These are phyloP conservation scores for Apodemia duryi DNA, from an alignment of 2,888 invertebrate species.

Conservation along the genomic window DNA sequence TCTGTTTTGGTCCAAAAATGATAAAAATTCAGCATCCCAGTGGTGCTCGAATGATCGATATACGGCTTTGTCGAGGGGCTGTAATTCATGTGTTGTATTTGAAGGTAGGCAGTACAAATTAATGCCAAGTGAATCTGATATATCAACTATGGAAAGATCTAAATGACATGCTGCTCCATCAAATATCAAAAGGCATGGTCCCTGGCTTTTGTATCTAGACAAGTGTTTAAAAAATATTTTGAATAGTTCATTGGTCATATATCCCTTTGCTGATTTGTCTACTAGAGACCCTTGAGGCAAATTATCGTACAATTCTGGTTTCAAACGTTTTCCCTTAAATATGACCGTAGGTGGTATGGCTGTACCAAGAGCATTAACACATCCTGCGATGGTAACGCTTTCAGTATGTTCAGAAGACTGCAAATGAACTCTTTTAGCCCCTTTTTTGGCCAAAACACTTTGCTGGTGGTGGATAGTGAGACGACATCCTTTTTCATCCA, in stretches of 20 bases:
- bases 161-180: constrained; percentile 30
- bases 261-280: constrained; percentile 29
- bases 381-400: constrained; percentile 29
- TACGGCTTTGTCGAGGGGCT: constrained; percentile 29
- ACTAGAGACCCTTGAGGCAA: constrained; percentile 31
- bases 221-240: constrained; percentile 28
- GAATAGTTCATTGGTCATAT: constrained; percentile 31
- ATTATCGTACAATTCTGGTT: constrained; percentile 29
- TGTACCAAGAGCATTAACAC: constrained; percentile 30
- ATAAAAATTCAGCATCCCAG: constrained; percentile 24
- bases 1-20: constrained; percentile 14
- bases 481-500: constrained; percentile 35
- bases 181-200: constrained; percentile 31
- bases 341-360: constrained; percentile 28
- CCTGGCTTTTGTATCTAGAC: constrained; percentile 26
- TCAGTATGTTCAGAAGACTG: constrained; percentile 32
- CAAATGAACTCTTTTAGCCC: constrained; percentile 33
- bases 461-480: constrained; percentile 34
- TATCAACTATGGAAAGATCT: constrained; percentile 29
- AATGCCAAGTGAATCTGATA: constrained; percentile 28
- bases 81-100: constrained; percentile 42
- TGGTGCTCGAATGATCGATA: constrained; percentile 28
- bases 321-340: constrained; percentile 32
- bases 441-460: constrained; percentile 33
- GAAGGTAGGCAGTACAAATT: constrained; percentile 36